Base-by-base conservation (phyloP, 2,888 invertebrate species). In the Apotomis capreana region DNA sequence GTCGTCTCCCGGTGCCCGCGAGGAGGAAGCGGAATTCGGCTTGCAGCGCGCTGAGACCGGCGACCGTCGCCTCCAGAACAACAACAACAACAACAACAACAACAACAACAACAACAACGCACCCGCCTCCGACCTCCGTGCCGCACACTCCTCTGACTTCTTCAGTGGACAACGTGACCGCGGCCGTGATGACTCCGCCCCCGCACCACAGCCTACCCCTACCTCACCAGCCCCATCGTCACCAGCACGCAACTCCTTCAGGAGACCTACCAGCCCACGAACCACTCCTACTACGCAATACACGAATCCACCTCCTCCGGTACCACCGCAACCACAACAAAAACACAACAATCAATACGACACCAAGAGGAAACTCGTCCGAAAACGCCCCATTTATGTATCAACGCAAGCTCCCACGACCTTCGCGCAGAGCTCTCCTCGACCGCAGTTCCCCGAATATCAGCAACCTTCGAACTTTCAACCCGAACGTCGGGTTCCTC, bases 101-200 rank as follows among this genome's bases (percentile, higher is more conserved):
- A 15, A 15, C 15, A 26, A 26, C 26, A 26, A 26, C 26, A 26
- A 78, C 26, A 75, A 83, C 3, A 87, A 86, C 84, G 89, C 82
- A 75, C 89, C 84, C n/a, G 84, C 84, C 12, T 94, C 95, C 71
- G 96, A 96, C 79, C 95, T 96, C 73, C 95, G 95, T 78, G 95
- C 95, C 58, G 96, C 96, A 37, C 96, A 96, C 84, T 96, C 96
- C 73, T 96, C 96, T 0, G 96, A 96, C 87, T 96, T 96, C 91
- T 96, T 95, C 88, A 95, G 95, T 72, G 92, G 92, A 1, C 91
- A 89, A 76, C 89, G 91, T 13, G 92, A 93, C 63, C 89, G 90
- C 49, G 93, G 92, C 59, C 91, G 89, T 1, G 93, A 93, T 67
- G 93, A 92, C n/a, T 61, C 86, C 4, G 75, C 79, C 5, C 77